These are phyloP conservation scores for Panonychus citri DNA, from an alignment of 1,140 invertebrate species.

Conservation along the genomic window DNA sequence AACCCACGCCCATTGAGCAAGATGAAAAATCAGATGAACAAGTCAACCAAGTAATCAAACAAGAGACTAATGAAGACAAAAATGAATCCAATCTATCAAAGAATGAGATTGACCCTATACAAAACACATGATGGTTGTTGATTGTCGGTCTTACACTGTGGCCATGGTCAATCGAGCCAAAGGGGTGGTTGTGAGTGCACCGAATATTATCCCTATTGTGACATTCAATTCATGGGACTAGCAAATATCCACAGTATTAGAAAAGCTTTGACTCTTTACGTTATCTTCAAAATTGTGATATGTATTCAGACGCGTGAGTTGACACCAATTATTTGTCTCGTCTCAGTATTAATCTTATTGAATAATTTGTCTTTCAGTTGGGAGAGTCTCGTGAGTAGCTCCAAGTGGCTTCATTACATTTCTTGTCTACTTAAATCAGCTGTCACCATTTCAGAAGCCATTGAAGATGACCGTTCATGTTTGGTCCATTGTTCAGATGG, in stretches of 20 bases:
- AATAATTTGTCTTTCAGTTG: conserved; percentile 34
- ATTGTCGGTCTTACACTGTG: conserved; percentile 79
- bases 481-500: conserved; percentile 89
- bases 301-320: too few relatives aligned
- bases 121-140: conserved; percentile 64
- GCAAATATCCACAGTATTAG: conserved; percentile 88
- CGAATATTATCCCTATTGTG: conserved; percentile 78
- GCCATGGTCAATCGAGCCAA: conserved; percentile 82
- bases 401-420: conserved; percentile 72
- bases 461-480: conserved; percentile 61
- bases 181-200: conserved; percentile 86
- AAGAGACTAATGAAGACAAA: neutral
- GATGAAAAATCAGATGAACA: too few relatives aligned
- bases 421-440: conserved; percentile 55
- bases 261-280: conserved; percentile 28
- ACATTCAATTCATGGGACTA: conserved; percentile 89
- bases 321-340: too few relatives aligned
- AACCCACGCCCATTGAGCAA: too few relatives aligned
- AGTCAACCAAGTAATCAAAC: too few relatives aligned
- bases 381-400: conserved; percentile 59
- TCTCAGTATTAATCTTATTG: neutral
- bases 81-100: neutral
- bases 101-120: too few relatives aligned
- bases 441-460: conserved; percentile 46
- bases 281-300: neutral